Evolutionary conservation across 2,113 vertebrate genomes (phyloP), one percentile per base, ranked within the genome.

Genomic region (Anseranas semipalmata): DNA sequence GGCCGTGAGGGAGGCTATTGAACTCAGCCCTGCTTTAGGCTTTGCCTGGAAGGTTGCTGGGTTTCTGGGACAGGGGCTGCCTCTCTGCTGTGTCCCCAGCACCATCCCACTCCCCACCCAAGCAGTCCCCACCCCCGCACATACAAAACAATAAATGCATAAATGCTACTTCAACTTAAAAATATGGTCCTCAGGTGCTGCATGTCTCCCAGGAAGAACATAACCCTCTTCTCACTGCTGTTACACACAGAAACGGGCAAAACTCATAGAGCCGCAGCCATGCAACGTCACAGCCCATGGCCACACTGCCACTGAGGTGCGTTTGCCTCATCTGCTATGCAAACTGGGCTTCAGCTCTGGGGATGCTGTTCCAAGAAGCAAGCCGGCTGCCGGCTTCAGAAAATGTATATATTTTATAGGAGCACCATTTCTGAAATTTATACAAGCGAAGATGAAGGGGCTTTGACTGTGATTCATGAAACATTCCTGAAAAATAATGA

Each of bases 401-500:
- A 48, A 55, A 65, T 4, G 24, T 14, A 35, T 0, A 2, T 18
- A 5, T 75, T 62, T 74, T 30, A 9, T 0, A 20, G 50, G 50
- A 65, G 62, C 63, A 48, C n/a, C 27, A 0, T 25, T 72, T 20
- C 2, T 39, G 20, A 71, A 43, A 53, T 21, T 10, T 21, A 28
- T n/a, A 43, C 76, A 63, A 89, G 82, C 52, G 24, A 62, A 93
- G 77, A 90, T 16, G 80, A 65, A 82, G 86, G 89, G 17, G 4
- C 77, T 91, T 58, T 82, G 71, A n/a, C 4, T 2, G 32, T 7
- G 19, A 80, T 55, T 82, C 96, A 10, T 20, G 87, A 70, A 89
- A 84, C 80, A 82, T 90, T 94, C 97, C 92, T 14, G 37, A 50
- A 48, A 83, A 95, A 95, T 85, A 88, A 94, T 5, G 63, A 85